These are phyloP conservation scores for Pungitius pungitius DNA, from an alignment of 2,113 vertebrate species.

Conservation along the genomic window DNA sequence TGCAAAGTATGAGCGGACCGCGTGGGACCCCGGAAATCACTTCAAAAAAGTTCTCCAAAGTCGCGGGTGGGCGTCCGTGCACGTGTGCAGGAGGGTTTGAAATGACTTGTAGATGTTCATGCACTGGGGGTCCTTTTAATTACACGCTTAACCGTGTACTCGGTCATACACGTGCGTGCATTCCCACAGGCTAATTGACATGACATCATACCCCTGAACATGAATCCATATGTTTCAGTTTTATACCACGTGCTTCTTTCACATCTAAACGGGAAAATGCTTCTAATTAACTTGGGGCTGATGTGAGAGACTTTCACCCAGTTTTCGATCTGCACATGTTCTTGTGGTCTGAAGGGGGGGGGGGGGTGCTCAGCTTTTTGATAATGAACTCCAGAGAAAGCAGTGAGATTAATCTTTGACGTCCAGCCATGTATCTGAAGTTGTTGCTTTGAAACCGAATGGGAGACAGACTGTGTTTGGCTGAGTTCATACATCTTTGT, in stretches of 20 bases:
- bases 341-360: not conserved
- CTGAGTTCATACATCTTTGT: constrained; percentile 5
- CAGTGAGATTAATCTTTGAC: constrained; percentile 33
- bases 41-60: constrained; percentile 45
- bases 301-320: constrained; percentile 32
- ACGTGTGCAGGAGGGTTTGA: not conserved
- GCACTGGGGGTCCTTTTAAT: no score
- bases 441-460: constrained; percentile 36
- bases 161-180: no score
- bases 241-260: not conserved
- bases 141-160: no score
- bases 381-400: constrained; percentile 33
- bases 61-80: not conserved
- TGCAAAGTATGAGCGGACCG: constrained; percentile 6
- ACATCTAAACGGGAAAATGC: not conserved
- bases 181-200: not conserved
- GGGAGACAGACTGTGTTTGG: constrained; percentile 25
- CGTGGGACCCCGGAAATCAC: constrained; percentile 21
- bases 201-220: not conserved
- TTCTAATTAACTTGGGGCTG: not conserved
- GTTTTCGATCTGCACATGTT: constrained; percentile 11
- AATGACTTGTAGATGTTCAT: not conserved
- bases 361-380: constrained; percentile 5
- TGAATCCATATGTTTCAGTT: not conserved
- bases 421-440: constrained; percentile 6